Conservation (phyloP, 2,797 vertebrate genomes). For the Centroberyx gerrardi region DNA sequence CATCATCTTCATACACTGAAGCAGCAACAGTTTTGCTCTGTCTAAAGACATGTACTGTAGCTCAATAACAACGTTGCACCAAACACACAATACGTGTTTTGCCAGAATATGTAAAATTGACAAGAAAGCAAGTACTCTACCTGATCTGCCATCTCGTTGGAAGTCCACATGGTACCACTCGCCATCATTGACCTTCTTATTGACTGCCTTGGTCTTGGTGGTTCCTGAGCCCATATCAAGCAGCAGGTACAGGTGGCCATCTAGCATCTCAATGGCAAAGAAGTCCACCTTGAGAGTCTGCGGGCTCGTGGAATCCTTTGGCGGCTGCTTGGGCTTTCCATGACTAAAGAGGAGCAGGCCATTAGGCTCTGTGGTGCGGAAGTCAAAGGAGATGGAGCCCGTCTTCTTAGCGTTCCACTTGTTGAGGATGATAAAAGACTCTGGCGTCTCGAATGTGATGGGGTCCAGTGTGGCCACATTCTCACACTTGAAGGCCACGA, state of each 20-base stretch:
- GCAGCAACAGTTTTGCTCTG: background rate
- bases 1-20: background rate
- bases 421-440: constrained; percentile 94
- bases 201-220: constrained; percentile 95
- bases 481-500: constrained; percentile 98
- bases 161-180: constrained; percentile 99
- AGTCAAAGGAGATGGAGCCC: constrained; percentile 98
- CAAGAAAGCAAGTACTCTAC: constrained; percentile 74
- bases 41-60: background rate
- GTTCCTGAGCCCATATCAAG: constrained; percentile 99
- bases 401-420: constrained; percentile 99
- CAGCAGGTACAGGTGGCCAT: constrained; percentile 96
- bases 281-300: constrained; percentile 97
- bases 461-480: constrained; percentile 98
- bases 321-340: constrained; percentile 94
- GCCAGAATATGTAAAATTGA: background rate
- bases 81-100: background rate
- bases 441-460: constrained; percentile 98
- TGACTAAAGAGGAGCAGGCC: constrained; percentile 98
- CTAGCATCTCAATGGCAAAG: constrained; percentile 98
- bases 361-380: constrained; percentile 98
- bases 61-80: background rate
- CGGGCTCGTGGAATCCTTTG: constrained; percentile 94
- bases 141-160: constrained; percentile 96
- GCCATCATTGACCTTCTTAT: constrained; percentile 98